Evolutionary conservation across 2,888 invertebrate species (phyloP), one percentile per base, ranked within the genome.

Genomic region (Hoplodrina blanda): DNA sequence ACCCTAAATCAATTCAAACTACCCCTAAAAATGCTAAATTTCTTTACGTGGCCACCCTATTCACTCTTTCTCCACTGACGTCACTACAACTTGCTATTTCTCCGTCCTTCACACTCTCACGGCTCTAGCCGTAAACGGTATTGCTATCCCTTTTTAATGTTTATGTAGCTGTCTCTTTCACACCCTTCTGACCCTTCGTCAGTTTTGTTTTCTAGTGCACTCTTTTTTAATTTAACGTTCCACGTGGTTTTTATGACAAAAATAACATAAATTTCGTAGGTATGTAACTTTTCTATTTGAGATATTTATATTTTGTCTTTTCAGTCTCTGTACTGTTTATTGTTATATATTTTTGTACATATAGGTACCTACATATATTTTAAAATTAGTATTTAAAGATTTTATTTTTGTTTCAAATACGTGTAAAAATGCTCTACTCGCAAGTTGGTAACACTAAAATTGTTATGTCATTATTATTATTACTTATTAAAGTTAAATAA

Each of bases 41-140:
- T 11, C 15, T 41, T 53, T 60, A 17, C 7, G 81, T 89, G 80
- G 85, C 79, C 76, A 87, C 90, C 73, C 88, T 20, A n/a, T 72
- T 71, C 65, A 33, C 25, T 66, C 53, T 54, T n/a, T 52, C 8
- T 49, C 44, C 20, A 1, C 67, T 76, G 54, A 84, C 83, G 82
- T 85, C 78, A 84, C n/a, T 33, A 25, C 52, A 17, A 5, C 46
- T 25, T n/a, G 56, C 8, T 81, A 84, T 85, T 63, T 77, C 61
- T 77, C 76, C 59, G 55, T 90, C 88, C 79, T 78, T 88, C 71
- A 70, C 85, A 30, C 85, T 78, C 90, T 46, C 25, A 41, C 7
- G 1, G 25, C 55, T 10, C 33, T 69, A 37, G 11, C 68, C 72
- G 61, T 69, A 79, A 71, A 62, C 56, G 75, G 49, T 70, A 50